These are phyloP conservation scores for Abramis brama DNA, from an alignment of 2,113 vertebrate genomes.

Conservation along the genomic window DNA sequence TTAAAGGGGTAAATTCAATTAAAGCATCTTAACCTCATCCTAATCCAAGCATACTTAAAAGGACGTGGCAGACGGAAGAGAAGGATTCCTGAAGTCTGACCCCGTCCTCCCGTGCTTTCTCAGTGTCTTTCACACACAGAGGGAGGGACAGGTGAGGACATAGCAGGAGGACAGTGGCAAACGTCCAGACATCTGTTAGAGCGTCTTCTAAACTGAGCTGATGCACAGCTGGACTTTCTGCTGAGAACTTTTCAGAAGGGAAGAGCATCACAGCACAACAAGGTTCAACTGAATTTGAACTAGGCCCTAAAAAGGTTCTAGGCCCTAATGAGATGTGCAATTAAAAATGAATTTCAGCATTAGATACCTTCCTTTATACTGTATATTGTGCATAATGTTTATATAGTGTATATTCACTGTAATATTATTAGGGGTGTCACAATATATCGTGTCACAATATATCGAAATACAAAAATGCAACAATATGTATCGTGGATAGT, in stretches of 20 bases:
- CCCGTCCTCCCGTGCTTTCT: background rate
- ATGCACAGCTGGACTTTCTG: conserved; percentile 24
- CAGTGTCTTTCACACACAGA: background rate
- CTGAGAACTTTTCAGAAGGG: background rate
- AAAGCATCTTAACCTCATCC: conserved; percentile 45
- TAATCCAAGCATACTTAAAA: conserved; percentile 41
- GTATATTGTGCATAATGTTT: background rate
- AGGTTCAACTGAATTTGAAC: background rate
- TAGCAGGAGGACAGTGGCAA: background rate
- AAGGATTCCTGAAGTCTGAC: conserved; percentile 10
- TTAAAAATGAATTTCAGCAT: background rate
- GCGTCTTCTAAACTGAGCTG: background rate
- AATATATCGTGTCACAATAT: no score
- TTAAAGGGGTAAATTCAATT: conserved; percentile 43
- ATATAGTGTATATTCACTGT: background rate
- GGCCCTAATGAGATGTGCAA: background rate
- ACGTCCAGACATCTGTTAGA: background rate
- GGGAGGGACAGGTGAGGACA: conserved; percentile 39
- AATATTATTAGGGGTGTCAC: background rate
- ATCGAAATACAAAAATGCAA: no score
- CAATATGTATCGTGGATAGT: no score
- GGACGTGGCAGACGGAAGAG: conserved; percentile 7
- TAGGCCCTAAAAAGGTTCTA: background rate
- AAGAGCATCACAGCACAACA: background rate
- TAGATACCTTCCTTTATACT: background rate